phyloP scores from a whole-genome alignment of 2,113 vertebrate species.

The Chinchilla lanigera region DNA sequence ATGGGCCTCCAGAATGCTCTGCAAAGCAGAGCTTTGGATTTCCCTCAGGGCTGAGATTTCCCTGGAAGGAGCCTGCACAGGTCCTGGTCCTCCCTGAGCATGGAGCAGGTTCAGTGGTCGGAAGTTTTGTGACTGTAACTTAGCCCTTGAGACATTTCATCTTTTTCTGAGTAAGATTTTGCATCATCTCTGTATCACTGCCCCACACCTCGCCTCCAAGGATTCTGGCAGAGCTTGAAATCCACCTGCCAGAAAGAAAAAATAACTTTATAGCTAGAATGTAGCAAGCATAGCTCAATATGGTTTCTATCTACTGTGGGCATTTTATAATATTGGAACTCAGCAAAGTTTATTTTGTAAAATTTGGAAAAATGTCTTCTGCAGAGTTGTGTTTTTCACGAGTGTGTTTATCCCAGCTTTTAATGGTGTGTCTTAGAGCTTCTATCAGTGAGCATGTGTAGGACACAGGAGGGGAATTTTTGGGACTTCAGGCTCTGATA shows the following conservation, averaged over 20 bases:
- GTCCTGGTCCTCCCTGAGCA: background rate
- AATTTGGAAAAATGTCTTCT: slow-evolving; percentile 14
- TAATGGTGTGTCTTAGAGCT: background rate
- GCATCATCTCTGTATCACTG: background rate
- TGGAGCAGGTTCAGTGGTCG: background rate
- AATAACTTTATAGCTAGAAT: slow-evolving; percentile 74
- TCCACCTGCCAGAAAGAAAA: slow-evolving; percentile 71
- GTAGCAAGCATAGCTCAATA: slow-evolving; percentile 29
- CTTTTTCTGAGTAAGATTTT: slow-evolving; percentile 52
- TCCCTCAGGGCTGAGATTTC: background rate
- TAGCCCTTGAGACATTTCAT: background rate
- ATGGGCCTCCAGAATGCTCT: background rate
- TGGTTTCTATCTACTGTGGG: background rate
- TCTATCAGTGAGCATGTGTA: background rate
- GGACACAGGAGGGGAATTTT: background rate
- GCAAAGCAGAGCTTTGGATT: background rate
- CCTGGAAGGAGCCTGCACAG: background rate
- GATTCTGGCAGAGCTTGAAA: slow-evolving; percentile 64
- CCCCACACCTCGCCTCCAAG: background rate
- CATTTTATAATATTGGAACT: slow-evolving; percentile 51
- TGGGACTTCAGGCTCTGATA: background rate
- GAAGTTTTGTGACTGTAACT: background rate
- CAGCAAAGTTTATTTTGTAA: slow-evolving; percentile 54
- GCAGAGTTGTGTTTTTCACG: background rate
- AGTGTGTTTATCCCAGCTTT: background rate